phyloP scores from a whole-genome alignment of 2,113 vertebrate genomes.

The Prunella himalayana region DNA sequence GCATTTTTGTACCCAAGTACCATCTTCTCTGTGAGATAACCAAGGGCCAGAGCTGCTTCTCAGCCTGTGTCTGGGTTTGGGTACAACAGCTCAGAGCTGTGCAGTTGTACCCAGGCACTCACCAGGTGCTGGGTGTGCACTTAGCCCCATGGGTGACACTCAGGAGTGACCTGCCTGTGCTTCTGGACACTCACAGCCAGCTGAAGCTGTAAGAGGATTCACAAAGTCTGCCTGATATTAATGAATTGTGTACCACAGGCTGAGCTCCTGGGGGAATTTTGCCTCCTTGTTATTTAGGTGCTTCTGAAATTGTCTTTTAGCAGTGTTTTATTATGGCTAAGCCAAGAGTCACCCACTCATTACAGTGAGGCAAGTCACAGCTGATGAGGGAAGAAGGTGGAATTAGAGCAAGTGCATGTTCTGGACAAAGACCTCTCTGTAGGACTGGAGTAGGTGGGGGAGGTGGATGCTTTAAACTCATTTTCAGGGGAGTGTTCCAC shows the following conservation, averaged over 20 bases:
- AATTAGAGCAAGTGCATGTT: background rate
- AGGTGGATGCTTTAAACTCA: background rate
- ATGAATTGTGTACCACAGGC: background rate
- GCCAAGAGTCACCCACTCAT: background rate
- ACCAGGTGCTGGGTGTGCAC: background rate
- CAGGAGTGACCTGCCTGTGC: background rate
- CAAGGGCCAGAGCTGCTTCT: background rate
- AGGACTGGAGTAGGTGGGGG: background rate
- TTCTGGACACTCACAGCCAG: background rate
- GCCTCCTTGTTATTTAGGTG: background rate
- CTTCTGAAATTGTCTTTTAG: background rate
- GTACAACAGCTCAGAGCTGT: background rate
- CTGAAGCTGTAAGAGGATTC: background rate
- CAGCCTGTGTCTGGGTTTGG: background rate
- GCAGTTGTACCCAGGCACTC: background rate
- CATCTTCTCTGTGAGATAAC: background rate
- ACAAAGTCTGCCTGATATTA: background rate
- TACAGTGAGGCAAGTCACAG: background rate
- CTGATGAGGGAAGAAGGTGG: background rate
- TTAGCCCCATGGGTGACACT: fast-evolving
- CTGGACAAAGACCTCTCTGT: background rate
- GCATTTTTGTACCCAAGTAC: background rate
- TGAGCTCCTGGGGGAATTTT: background rate
- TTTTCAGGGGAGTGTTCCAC: background rate
- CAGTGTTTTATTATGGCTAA: background rate